Percentiles rank a stretch among this genome's conserved stretches.
Conservation (phyloP, 2,888 invertebrate genomes). For the Byasa hedistus region DNA sequence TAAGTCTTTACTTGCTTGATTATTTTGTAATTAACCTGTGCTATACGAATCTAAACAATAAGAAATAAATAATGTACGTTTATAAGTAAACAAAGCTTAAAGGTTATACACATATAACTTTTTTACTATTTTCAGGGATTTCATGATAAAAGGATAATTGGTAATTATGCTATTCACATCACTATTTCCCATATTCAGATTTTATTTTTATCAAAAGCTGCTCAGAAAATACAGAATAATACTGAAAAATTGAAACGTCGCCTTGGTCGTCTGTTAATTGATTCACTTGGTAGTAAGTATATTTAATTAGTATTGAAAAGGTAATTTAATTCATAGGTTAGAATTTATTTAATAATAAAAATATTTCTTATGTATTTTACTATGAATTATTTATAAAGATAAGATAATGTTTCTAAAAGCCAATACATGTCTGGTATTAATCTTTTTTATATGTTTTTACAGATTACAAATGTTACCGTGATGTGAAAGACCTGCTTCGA, state of each 20-base stretch:
- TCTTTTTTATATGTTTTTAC: neutral
- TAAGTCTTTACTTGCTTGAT: neutral
- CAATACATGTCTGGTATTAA: too few relatives aligned
- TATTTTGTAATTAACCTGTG: too few relatives aligned
- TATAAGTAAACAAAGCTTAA: too few relatives aligned
- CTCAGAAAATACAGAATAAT: constrained; percentile 19
- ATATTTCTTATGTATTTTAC: too few relatives aligned
- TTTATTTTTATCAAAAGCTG: constrained; percentile 15
- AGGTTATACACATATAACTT: too few relatives aligned
- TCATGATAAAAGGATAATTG: neutral
- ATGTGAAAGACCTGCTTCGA: constrained; percentile 45
- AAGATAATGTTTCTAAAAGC: too few relatives aligned
- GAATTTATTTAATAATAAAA: too few relatives aligned
- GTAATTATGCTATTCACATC: neutral
- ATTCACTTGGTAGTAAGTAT: constrained; percentile 1
- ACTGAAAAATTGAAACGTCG: neutral
- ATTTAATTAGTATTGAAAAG: too few relatives aligned
- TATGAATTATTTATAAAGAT: too few relatives aligned
- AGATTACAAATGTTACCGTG: constrained; percentile 37
- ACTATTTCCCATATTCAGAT: neutral
- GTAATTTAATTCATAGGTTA: too few relatives aligned
- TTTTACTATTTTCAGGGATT: constrained; percentile 3
- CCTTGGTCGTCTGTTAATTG: constrained; percentile 12
- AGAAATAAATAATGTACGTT: too few relatives aligned
- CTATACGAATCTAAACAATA: too few relatives aligned